phyloP scores from a whole-genome alignment of 2,888 invertebrate genomes.

The Eustalomyia histrio region DNA sequence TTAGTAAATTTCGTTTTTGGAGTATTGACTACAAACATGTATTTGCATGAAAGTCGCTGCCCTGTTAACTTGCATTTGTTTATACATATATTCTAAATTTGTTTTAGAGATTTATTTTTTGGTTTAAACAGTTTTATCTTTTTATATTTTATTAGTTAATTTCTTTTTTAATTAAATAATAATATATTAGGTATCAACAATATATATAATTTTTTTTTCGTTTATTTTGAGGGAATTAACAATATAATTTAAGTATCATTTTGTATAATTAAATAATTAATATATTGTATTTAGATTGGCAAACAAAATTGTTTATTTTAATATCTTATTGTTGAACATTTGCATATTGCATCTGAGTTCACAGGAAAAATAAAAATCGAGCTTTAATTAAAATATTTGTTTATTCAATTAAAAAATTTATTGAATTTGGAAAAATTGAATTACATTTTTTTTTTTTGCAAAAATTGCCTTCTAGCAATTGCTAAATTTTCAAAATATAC shows the following conservation, averaged over 20 bases:
- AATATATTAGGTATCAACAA: conserved; percentile 51
- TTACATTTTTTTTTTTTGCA: too few relatives aligned
- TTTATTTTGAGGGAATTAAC: conserved; percentile 37
- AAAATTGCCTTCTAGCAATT: too few relatives aligned
- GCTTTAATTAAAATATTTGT: too few relatives aligned
- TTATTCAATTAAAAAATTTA: too few relatives aligned
- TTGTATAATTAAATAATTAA: conserved; percentile 48
- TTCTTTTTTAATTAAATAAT: conserved; percentile 35
- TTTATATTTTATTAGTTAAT: conserved; percentile 53
- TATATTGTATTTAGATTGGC: conserved; percentile 36
- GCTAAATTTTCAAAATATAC: too few relatives aligned
- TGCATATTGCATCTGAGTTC: background rate
- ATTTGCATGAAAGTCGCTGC: too few relatives aligned
- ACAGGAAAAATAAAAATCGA: too few relatives aligned
- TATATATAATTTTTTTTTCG: conserved; percentile 10
- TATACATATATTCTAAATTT: background rate
- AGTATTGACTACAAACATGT: too few relatives aligned
- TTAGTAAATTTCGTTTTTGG: too few relatives aligned
- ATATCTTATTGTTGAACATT: background rate
- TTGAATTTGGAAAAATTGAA: too few relatives aligned
- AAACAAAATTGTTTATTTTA: conserved; percentile 31
- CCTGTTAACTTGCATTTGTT: too few relatives aligned
- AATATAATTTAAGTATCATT: conserved; percentile 34
- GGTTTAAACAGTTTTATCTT: conserved; percentile 41
- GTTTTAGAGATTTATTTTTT: conserved; percentile 17